These are phyloP conservation scores for Papilio polyxenes DNA, from an alignment of 1,140 invertebrate species.

Conservation along the genomic window DNA sequence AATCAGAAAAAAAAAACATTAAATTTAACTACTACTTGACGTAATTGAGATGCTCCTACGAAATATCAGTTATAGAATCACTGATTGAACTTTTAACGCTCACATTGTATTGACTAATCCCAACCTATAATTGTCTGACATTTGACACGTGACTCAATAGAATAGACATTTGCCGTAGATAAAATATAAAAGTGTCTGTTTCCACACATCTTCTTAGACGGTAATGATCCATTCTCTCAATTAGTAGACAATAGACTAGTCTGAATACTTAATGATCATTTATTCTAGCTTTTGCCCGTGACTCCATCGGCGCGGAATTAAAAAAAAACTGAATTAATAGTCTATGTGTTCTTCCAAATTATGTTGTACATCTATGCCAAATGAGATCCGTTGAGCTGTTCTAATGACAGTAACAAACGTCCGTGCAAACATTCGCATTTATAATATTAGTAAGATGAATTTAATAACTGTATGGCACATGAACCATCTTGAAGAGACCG, in stretches of 20 bases:
- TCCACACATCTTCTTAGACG: slow-evolving; percentile 10
- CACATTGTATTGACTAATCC: slow-evolving; percentile 41
- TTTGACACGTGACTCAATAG: slow-evolving; percentile 43
- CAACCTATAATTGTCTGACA: slow-evolving; percentile 43
- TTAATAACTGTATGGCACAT: background rate
- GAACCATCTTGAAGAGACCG: background rate
- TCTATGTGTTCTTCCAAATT: too few relatives aligned
- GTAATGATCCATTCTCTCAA: slow-evolving; percentile 25
- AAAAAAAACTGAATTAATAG: too few relatives aligned
- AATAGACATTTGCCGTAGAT: slow-evolving; percentile 38
- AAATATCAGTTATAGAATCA: slow-evolving; percentile 1
- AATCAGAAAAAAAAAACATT: background rate
- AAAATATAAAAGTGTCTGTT: slow-evolving; percentile 27
- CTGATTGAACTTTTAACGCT: slow-evolving; percentile 36
- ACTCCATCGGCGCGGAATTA: too few relatives aligned
- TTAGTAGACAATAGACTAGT: slow-evolving; percentile 11
- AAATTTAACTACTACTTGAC: background rate
- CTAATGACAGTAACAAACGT: too few relatives aligned
- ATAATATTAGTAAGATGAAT: too few relatives aligned
- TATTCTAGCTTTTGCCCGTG: background rate
- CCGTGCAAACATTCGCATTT: too few relatives aligned
- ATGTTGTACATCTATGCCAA: too few relatives aligned
- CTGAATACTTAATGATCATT: background rate
- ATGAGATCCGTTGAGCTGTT: too few relatives aligned
- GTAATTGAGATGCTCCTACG: background rate